Evolutionary conservation across 2,113 vertebrate genomes (phyloP), one percentile per base, ranked within the genome.

Genomic region (Saccopteryx bilineata): DNA sequence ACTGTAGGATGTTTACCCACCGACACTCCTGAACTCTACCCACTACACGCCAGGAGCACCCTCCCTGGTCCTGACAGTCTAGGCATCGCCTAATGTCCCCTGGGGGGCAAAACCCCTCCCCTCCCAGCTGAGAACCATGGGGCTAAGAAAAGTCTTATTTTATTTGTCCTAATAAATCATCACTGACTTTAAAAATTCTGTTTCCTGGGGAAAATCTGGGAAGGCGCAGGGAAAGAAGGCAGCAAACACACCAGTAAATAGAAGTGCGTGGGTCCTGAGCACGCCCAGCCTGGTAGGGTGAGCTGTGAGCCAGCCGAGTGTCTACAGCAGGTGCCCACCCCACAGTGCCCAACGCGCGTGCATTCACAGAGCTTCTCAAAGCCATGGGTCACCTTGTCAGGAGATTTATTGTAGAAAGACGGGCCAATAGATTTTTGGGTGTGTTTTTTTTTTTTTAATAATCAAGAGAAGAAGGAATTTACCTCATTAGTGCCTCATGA

Each of bases 61-160:
- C 23, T 56, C 7, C 24, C 18, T 2, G 63, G 7, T 63, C 19
- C 4, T 14, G 39, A 80, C 5, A 5, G 18, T 65, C 68, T 46
- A 61, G 50, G 75, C 28, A 28, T 72, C 33, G 5, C 48, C 61
- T 24, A 26, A 63, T 50, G 23, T 50, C 31, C 4, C 26, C 18
- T 7, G 5, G 69, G 46, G 21, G 3, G 39, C 31, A 28, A 71
- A 18, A 69, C 17, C 12, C n/a, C 11, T 31, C 23, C 15, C 52
- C 19, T 87, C 24, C 31, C 26, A 60, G 4, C 6, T 48, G 24
- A 78, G 71, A 89, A 61, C 31, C n/a, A 54, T 6, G 15, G 4
- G 9, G 61, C 71, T 94, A 76, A 76, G 80, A 84, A 84, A 80
- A 21, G 15, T 48, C 26, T 96, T 52, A 72, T 66, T 81, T 65